phyloP scores from a whole-genome alignment of 2,888 invertebrate species.

The Campoletis raptor region DNA sequence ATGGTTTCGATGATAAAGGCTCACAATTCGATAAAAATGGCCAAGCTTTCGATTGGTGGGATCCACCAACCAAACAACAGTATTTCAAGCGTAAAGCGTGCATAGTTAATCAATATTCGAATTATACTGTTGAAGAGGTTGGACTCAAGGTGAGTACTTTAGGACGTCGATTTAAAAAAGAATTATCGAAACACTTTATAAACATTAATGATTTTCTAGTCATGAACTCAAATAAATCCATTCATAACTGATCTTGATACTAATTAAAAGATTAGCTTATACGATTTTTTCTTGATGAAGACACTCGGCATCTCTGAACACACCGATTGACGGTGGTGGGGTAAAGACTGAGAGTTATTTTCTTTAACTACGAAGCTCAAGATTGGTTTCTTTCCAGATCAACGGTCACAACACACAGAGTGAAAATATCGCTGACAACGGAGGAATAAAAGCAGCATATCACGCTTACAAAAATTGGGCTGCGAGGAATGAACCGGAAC shows the following conservation, averaged over 20 bases:
- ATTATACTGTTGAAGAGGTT: slow-evolving; percentile 93
- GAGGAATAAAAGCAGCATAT: slow-evolving; percentile 96
- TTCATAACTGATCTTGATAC: background rate
- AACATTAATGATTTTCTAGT: background rate
- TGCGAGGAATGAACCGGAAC: slow-evolving; percentile 88
- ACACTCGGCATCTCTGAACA: too few relatives aligned
- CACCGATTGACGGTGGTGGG: too few relatives aligned
- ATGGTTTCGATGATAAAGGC: slow-evolving; percentile 95
- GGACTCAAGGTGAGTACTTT: slow-evolving; percentile 88
- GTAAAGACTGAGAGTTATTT: too few relatives aligned
- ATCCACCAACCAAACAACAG: slow-evolving; percentile 91
- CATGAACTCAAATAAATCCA: background rate
- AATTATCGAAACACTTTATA: background rate
- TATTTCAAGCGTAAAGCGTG: slow-evolving; percentile 95
- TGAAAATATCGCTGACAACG: slow-evolving; percentile 98
- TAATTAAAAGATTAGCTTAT: background rate
- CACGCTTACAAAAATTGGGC: slow-evolving; percentile 92
- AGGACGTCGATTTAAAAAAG: background rate
- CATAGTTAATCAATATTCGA: slow-evolving; percentile 97
- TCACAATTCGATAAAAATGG: slow-evolving; percentile 97
- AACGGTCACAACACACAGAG: slow-evolving; percentile 97
- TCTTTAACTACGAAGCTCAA: too few relatives aligned
- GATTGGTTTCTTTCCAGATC: slow-evolving; percentile 86
- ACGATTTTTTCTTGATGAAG: background rate
- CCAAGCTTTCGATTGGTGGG: slow-evolving; percentile 98